phyloP scores from a whole-genome alignment of 2,797 vertebrate species.

The Cyprinodon diabolis region DNA sequence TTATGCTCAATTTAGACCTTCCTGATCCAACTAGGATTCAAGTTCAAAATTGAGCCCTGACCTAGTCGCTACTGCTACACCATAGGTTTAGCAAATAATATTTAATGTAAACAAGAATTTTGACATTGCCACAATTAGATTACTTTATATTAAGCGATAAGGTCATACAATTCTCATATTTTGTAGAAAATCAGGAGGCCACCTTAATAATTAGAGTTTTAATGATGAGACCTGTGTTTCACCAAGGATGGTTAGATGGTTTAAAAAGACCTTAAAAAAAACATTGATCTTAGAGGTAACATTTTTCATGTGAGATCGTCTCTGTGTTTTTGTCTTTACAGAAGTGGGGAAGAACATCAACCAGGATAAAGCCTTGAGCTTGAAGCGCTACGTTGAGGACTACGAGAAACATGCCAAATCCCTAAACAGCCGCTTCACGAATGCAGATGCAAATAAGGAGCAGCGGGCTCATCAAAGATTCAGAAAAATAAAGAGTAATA shows the following conservation, averaged over 20 bases:
- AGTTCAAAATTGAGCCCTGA: too few species aligned
- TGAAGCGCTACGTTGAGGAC: constrained; percentile 79
- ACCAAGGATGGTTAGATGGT: neutral
- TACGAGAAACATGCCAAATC: constrained; percentile 67
- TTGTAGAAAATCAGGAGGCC: neutral
- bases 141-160: too few species aligned
- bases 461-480: accelerated
- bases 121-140: too few species aligned
- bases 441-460: constrained; percentile 22
- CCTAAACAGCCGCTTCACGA: constrained; percentile 43
- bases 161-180: too few species aligned
- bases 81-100: too few species aligned
- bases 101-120: too few species aligned
- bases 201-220: neutral
- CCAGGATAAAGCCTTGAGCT: constrained; percentile 83
- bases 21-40: too few species aligned
- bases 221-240: neutral
- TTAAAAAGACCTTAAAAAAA: neutral
- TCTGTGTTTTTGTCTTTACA: constrained; percentile 41
- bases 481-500: constrained; percentile 32
- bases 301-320: neutral
- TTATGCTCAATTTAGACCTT: too few species aligned
- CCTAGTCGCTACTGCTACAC: too few species aligned
- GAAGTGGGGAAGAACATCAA: constrained; percentile 91
- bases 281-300: neutral